A percentile compares a stretch with the other conserved stretches of the same genome.
Conservation (phyloP, 2,888 invertebrate genomes). For the Limenitis camilla region DNA sequence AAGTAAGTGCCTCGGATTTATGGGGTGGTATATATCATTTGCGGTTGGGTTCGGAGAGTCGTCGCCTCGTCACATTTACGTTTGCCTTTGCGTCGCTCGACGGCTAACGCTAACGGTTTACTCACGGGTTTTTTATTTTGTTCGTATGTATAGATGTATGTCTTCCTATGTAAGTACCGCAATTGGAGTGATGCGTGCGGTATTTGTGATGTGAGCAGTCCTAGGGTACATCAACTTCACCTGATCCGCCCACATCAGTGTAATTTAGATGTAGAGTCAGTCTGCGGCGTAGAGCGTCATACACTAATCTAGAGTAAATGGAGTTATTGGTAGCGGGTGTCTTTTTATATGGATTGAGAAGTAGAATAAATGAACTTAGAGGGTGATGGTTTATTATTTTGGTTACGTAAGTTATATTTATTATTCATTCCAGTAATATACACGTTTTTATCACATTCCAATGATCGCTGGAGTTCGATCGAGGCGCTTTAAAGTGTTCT, state of each 20-base stretch:
- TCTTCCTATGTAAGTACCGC: constrained; percentile 71
- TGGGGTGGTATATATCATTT: constrained; percentile 57
- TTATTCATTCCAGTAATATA: constrained; percentile 14
- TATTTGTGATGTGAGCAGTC: constrained; percentile 46
- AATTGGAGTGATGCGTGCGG: constrained; percentile 42
- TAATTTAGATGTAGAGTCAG: constrained; percentile 49
- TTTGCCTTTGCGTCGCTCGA: constrained; percentile 1
- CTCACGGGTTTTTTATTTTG: constrained; percentile 21
- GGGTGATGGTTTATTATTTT: constrained; percentile 14
- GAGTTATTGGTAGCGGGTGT: constrained; percentile 48
- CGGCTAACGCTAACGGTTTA: constrained; percentile 1
- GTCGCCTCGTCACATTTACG: constrained; percentile 12
- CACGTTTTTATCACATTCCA: constrained; percentile 16
- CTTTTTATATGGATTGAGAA: constrained; percentile 52
- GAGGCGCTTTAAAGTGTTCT: constrained; percentile 16
- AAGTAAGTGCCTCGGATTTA: constrained; percentile 70
- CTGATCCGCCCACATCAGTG: constrained; percentile 60
- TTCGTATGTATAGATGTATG: constrained; percentile 62
- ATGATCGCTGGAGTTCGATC: constrained; percentile 7
- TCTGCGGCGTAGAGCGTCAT: constrained; percentile 40
- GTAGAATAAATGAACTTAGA: constrained; percentile 44
- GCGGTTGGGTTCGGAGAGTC: constrained; percentile 32
- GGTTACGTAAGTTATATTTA: background rate
- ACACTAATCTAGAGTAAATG: constrained; percentile 44
- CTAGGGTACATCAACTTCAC: constrained; percentile 53